Base-by-base conservation (phyloP, 2,888 invertebrate species). In the Scaptomyza polygonia region DNA sequence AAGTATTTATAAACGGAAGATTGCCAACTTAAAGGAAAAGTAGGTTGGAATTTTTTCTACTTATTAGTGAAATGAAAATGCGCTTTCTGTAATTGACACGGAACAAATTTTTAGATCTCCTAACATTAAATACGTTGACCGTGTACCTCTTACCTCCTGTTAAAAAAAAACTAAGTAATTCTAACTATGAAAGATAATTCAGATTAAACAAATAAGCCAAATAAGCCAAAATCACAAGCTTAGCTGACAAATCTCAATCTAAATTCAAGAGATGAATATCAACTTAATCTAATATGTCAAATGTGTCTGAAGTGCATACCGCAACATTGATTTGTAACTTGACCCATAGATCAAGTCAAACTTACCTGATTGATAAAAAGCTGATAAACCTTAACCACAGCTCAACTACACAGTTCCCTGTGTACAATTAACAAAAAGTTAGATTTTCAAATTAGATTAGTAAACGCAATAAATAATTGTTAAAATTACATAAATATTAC, bases 21-120 rank as follows among this genome's bases (percentile, higher is more conserved):
- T 5, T 32, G 9, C 9, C 16, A 39, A 29, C 0, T 5, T 14
- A 21, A 43, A 53, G 44, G 47, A 49, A 30, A 66, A 55, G 57
- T 56, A 34, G 12, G 62, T 30, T 52, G 51, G 5, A 44, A 36
- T 2, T 27, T 29, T 27, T 32, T 40, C 0, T 1, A 27, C 11
- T 29, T 6, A 12, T 12, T 32, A 43, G n/a, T 36, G 30, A 32
- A 43, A 29, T 30, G 16, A 34, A 14, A 34, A n/a, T 7, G 8
- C 9, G 14, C 12, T 42, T 40, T 21, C 12, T 14, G 14, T 5
- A 21, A 42, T 4, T 9, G 40, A n/a, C 18, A 11, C 7, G 8
- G 14, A 3, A 9, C 16, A 8, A 25, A n/a, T 25, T 30, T 30
- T 2, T 3, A n/a, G n/a, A n/a, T n/a, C n/a, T n/a, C n/a, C n/a